Base-by-base conservation (phyloP, 2,888 invertebrate species). In the Escarpia spicata region DNA sequence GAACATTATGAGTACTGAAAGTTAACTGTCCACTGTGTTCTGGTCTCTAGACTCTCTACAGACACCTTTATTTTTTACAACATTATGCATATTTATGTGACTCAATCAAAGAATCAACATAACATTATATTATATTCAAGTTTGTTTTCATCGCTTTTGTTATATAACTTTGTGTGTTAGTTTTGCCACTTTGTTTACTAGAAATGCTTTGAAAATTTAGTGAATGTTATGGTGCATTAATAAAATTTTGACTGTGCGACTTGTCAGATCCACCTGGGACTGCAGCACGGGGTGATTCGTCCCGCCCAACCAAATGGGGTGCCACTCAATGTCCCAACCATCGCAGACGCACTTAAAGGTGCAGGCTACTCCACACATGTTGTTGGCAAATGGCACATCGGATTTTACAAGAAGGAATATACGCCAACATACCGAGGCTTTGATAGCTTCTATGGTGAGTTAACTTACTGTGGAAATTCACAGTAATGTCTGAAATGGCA, bases 321-420 rank as follows among this genome's bases (percentile, higher is more conserved):
- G 0, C 95, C 96, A 0, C 91, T 94, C 19, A 94, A 95, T 90
- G 94, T 94, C 91, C 95, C 95, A 0, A 94, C 94, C 43, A 92
- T 95, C 19, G 95, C 95, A 10, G 93, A 95, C 92, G 95, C 95
- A 92, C 92, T 96, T 92, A 94, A 94, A 90, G 94, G 95, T 91
- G 94, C 95, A 26, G 95, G 96, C 0, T 96, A 96, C 92, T 94
- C 95, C 43, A 96, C 96, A 45, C 96, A 96, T 93, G 94, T 95
- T 92, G 95, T 96, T 10, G 96, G 96, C 8, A 96, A 96, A 93
- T 97, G 97, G 97, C 97, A 97, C 94, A 94, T 97, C 45, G 97
- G 97, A 0, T 96, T 96, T 93, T 97, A 97, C 95, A 96, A 96
- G 93, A 94, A 96, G 92, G 96, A 96, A n/a, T 97, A 96, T 93